Base-by-base conservation (phyloP, 2,888 invertebrate species). In the Mesorhabditis sp. region DNA sequence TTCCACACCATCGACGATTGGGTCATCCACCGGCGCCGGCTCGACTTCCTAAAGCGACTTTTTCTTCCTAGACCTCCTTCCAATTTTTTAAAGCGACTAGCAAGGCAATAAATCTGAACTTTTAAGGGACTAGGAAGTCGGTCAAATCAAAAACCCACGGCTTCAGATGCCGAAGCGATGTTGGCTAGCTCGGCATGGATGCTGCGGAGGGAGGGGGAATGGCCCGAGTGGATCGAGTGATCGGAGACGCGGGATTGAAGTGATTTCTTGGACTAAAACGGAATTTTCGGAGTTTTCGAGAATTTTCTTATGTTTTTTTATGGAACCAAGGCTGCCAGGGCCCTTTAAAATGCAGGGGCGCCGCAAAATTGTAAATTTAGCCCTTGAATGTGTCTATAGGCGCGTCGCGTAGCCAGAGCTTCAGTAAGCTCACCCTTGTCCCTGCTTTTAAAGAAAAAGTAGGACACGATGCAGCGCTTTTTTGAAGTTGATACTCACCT, bases 1-100 rank as follows among this genome's bases (percentile, higher is more conserved):
- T 28, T 82, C 80, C 13, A 80, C 65, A 0, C 69, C 69, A 13
- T 66, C 43, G 1, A 50, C 58, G 7, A n/a, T 50, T 0, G n/a
- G 10, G n/a, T 50, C 58, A 13, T 50, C 58, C 7, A 50, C 7
- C 58, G 58, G n/a, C 2, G 10, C 58, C 58, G 58, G 58, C 58
- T 13, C 58, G n/a, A 50, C 58, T 50, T n/a, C n/a, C 58, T 50
- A 2, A 50, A 50, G 6, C 50, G 6, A 50, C 50, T 50, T 50
- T 50, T 13, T 50, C 50, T 50, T 50, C 13, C 50, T 13, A 50
- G 13, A n/a, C n/a, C n/a, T 50, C 13, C 50, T 50, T 50, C 13
- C 50, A 13, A 50, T 50, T 50, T n/a, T 50, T 50, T 50, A 2
- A 13, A 28, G 28, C 28, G 28, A 28, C 28, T 28, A 28, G 28